Conservation (phyloP, 2,888 invertebrate species). For the Malachius bipustulatus region DNA sequence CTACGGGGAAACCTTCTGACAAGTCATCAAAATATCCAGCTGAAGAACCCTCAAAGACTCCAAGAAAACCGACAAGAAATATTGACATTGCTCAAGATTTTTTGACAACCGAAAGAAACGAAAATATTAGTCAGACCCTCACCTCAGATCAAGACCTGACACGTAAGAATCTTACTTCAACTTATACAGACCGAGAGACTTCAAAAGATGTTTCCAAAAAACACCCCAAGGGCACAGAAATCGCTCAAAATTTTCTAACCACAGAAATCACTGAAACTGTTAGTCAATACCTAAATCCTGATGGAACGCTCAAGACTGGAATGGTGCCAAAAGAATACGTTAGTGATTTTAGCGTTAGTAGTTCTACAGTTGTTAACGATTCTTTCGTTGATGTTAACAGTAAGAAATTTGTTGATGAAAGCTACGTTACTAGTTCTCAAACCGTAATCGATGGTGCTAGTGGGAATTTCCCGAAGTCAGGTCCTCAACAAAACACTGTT, state of each 20-base stretch:
- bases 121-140: conserved; percentile 25
- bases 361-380: no score
- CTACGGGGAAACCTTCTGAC: conserved; percentile 5
- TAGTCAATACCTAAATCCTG: no score
- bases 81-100: conserved; percentile 19
- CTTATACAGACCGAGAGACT: conserved; percentile 11
- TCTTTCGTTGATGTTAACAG: not conserved
- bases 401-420: not conserved
- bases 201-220: conserved; percentile 15
- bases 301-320: no score
- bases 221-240: conserved; percentile 9
- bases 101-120: conserved; percentile 22
- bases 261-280: conserved; percentile 24
- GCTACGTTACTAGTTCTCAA: no score
- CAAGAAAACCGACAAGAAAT: conserved; percentile 14
- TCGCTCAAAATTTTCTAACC: conserved; percentile 21
- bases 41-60: conserved; percentile 12
- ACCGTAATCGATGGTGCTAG: no score
- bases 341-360: no score
- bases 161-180: no score
- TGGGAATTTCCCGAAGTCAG: no score
- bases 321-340: no score
- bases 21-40: conserved; percentile 12
- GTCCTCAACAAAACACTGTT: no score
- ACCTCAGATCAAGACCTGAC: no score